Evolutionary conservation across 1,140 invertebrate genomes (phyloP).

Genomic region (Zaprionus africanus): DNA sequence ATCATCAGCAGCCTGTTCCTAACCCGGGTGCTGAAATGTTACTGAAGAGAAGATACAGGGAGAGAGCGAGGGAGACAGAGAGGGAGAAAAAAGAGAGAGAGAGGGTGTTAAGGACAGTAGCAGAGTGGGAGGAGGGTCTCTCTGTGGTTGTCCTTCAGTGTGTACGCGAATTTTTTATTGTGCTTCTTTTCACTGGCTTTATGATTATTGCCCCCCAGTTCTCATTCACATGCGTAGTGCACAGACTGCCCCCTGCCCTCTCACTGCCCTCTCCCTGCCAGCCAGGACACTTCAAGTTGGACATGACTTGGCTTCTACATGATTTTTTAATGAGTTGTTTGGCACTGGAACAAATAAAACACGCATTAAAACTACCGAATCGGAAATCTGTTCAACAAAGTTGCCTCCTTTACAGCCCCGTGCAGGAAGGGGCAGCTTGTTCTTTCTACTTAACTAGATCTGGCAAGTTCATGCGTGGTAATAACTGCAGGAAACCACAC

Average conservation of each 20-base stretch:
- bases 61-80: too few species aligned
- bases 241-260: background rate
- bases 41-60: background rate
- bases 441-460: too few species aligned
- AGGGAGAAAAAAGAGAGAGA: background rate
- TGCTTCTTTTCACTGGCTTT: constrained; percentile 69
- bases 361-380: constrained; percentile 54
- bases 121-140: constrained; percentile 6
- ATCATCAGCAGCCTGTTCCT: background rate
- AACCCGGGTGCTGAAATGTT: constrained; percentile 1
- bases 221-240: constrained; percentile 30
- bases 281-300: constrained; percentile 20
- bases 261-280: background rate
- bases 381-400: constrained; percentile 48
- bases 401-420: constrained; percentile 17
- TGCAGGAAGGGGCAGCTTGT: background rate
- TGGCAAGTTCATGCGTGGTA: too few species aligned
- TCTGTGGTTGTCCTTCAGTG: constrained; percentile 35
- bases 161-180: constrained; percentile 59
- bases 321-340: constrained; percentile 60
- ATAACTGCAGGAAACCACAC: too few species aligned
- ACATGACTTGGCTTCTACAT: constrained; percentile 45
- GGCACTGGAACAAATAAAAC: constrained; percentile 27
- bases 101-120: too few species aligned
- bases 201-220: constrained; percentile 69